phyloP scores from a whole-genome alignment of 2,797 vertebrate genomes.

The Phrynocephalus guinanensis region DNA sequence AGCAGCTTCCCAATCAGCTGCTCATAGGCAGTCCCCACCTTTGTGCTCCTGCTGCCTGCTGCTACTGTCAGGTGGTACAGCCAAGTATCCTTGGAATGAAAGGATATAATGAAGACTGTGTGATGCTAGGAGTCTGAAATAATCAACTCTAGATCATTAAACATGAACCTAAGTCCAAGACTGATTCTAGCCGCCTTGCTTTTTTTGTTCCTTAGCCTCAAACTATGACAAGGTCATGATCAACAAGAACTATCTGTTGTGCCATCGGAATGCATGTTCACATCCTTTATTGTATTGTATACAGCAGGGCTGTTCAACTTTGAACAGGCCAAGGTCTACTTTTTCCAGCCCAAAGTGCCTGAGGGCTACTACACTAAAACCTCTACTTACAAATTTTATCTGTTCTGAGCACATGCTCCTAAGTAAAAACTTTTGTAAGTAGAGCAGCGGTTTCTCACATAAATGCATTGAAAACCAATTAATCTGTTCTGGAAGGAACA shows the following conservation, averaged over 20 bases:
- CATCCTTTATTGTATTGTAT: not conserved
- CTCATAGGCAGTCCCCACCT: conserved; percentile 91
- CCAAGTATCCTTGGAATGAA: conserved; percentile 87
- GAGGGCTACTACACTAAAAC: no score
- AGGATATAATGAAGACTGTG: conserved; percentile 28
- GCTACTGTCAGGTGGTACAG: conserved; percentile 92
- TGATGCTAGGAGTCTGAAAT: not conserved
- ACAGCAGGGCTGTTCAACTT: no score
- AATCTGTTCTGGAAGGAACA: no score
- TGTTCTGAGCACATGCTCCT: no score
- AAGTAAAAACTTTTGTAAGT: no score
- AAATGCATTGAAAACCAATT: no score
- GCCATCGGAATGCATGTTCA: not conserved
- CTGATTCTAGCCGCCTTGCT: not conserved
- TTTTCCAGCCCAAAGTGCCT: no score
- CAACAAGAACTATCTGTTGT: not conserved
- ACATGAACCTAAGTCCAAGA: not conserved
- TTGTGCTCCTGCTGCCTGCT: conserved; percentile 84
- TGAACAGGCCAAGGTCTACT: no score
- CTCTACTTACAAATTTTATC: no score
- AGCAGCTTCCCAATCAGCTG: conserved; percentile 91
- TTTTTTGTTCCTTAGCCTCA: not conserved
- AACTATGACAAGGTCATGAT: not conserved
- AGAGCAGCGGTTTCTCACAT: no score
- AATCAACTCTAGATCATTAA: not conserved